Evolutionary conservation across 2,113 vertebrate species (phyloP).

Genomic region (Dasyprocta punctata): DNA sequence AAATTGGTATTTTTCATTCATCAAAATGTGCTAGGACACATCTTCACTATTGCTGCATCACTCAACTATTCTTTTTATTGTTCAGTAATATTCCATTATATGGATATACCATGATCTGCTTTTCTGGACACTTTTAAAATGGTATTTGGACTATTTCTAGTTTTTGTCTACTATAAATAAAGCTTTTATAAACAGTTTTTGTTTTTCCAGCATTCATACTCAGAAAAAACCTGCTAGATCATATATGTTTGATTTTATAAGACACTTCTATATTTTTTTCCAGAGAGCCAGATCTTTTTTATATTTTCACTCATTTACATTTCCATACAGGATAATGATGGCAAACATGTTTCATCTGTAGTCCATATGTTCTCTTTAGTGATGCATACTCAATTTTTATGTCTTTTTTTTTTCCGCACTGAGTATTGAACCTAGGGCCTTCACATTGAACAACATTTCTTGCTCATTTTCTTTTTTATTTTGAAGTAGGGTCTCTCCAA

Average conservation of each 20-base stretch:
- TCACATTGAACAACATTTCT: too few relatives aligned
- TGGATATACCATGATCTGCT: background rate
- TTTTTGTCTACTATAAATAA: background rate
- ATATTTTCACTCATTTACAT: background rate
- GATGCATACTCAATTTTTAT: background rate
- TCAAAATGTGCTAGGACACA: background rate
- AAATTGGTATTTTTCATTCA: background rate
- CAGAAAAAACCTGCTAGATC: background rate
- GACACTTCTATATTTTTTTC: background rate
- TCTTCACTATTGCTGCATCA: background rate
- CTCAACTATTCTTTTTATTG: background rate
- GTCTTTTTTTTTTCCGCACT: background rate
- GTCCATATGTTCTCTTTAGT: background rate
- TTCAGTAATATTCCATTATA: background rate
- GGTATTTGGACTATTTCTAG: background rate
- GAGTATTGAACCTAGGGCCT: background rate
- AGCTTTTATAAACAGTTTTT: background rate
- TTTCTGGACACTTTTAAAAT: background rate
- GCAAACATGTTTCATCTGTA: background rate
- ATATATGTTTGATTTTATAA: background rate
- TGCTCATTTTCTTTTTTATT: background rate
- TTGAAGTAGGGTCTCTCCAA: background rate
- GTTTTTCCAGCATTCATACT: background rate
- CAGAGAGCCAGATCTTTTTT: background rate
- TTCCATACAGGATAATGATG: background rate